Evolutionary conservation across 2,888 invertebrate species (phyloP).

Genomic region (Hipparchia semele): DNA sequence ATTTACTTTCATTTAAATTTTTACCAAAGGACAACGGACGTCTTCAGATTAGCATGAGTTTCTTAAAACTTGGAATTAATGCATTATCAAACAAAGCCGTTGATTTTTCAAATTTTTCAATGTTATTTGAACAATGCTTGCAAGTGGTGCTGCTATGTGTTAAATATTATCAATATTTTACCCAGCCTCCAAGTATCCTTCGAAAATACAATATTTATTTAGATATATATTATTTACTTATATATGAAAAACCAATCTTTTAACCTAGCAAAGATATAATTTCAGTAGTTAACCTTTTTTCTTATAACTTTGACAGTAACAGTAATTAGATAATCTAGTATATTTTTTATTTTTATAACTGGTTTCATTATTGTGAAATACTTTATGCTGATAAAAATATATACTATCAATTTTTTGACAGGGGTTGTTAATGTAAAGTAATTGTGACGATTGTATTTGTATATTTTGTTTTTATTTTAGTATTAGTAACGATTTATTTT

Average conservation of each 20-base stretch:
- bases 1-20: background rate
- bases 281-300: background rate
- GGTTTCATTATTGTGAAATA: too few relatives aligned
- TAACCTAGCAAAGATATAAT: background rate
- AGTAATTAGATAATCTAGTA: too few relatives aligned
- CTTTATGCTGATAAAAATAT: too few relatives aligned
- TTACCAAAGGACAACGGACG: background rate
- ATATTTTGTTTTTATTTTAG: too few relatives aligned
- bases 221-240: background rate
- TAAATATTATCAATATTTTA: background rate
- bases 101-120: conserved; percentile 37
- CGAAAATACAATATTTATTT: background rate
- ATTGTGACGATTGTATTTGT: too few relatives aligned
- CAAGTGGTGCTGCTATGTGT: background rate
- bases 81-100: background rate
- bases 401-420: too few relatives aligned
- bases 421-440: too few relatives aligned
- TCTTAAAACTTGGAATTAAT: background rate
- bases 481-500: too few relatives aligned
- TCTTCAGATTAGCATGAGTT: background rate
- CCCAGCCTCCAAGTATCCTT: conserved; percentile 23
- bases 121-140: conserved; percentile 12
- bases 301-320: too few relatives aligned
- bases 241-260: background rate
- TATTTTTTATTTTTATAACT: too few relatives aligned